Evolutionary conservation across 1,140 invertebrate species (phyloP).

Genomic region (Magallana gigas): DNA sequence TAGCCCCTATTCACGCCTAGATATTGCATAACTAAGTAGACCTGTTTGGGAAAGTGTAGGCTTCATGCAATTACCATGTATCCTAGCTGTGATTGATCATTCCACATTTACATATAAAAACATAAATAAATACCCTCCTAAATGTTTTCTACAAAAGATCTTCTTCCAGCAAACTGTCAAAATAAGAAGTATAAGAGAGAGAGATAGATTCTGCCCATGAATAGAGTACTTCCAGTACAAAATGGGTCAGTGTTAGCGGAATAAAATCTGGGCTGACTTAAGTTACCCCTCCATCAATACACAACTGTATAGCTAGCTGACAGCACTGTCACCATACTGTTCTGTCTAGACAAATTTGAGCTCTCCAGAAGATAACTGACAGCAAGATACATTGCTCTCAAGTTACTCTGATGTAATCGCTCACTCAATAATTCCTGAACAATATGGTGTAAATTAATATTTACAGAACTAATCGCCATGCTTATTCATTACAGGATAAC

Average conservation of each 20-base stretch:
- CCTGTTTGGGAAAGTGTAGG: too few relatives aligned
- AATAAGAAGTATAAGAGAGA: too few relatives aligned
- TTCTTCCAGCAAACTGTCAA: too few relatives aligned
- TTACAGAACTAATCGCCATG: not conserved
- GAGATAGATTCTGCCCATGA: too few relatives aligned
- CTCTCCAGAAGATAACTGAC: not conserved
- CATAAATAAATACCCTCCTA: too few relatives aligned
- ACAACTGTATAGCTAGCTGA: not conserved
- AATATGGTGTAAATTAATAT: not conserved
- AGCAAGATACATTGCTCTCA: not conserved
- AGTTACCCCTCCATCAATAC: constrained; percentile 24
- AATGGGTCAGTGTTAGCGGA: not conserved
- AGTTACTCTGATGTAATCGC: not conserved
- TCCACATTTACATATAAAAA: too few relatives aligned
- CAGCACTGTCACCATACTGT: not conserved
- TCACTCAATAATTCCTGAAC: not conserved
- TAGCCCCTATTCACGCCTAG: not conserved
- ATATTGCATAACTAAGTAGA: not conserved
- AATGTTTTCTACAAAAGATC: too few relatives aligned
- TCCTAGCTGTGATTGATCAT: too few relatives aligned
- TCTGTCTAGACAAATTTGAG: not conserved
- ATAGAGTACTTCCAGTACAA: not conserved
- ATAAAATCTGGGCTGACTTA: not conserved
- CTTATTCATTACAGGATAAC: not conserved
- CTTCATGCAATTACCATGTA: too few relatives aligned